Evolutionary conservation across 2,888 invertebrate species (phyloP).

Genomic region (Torymus aiolomorphi): DNA sequence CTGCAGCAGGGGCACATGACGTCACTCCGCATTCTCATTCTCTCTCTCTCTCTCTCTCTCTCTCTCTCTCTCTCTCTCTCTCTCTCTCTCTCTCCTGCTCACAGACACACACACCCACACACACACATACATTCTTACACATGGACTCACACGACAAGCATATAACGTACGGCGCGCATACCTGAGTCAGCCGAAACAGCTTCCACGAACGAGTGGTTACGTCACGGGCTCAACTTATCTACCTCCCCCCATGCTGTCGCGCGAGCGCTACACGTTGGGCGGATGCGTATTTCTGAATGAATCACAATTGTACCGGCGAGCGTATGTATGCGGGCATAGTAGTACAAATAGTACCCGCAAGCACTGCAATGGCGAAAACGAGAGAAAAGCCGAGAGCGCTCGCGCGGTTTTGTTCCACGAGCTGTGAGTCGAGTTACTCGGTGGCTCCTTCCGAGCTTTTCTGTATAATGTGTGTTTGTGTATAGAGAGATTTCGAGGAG

Average conservation of each 20-base stretch:
- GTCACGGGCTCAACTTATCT: slow-evolving; percentile 38
- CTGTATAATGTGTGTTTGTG: too few relatives aligned
- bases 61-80: not conserved
- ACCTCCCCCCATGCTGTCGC: not conserved
- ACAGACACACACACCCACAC: not conserved
- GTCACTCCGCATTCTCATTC: slow-evolving; percentile 10
- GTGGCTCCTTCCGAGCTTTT: too few relatives aligned
- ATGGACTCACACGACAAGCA: too few relatives aligned
- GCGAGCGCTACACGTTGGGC: not conserved
- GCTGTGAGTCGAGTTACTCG: too few relatives aligned
- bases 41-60: not conserved
- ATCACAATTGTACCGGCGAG: slow-evolving; percentile 30
- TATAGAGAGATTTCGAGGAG: too few relatives aligned
- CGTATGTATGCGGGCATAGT: not conserved
- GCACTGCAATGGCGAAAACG: too few relatives aligned
- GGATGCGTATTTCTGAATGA: slow-evolving; percentile 39
- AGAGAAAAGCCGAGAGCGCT: too few relatives aligned
- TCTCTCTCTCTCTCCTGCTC: not conserved
- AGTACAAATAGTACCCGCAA: too few relatives aligned
- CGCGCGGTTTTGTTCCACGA: too few relatives aligned
- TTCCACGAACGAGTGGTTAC: slow-evolving; percentile 39
- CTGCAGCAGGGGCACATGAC: slow-evolving; percentile 30
- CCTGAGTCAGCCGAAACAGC: slow-evolving; percentile 45
- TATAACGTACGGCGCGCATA: not conserved
- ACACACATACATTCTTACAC: not conserved